Base-by-base conservation (phyloP, 2,888 invertebrate genomes). In the Temnothorax rugatulus region DNA sequence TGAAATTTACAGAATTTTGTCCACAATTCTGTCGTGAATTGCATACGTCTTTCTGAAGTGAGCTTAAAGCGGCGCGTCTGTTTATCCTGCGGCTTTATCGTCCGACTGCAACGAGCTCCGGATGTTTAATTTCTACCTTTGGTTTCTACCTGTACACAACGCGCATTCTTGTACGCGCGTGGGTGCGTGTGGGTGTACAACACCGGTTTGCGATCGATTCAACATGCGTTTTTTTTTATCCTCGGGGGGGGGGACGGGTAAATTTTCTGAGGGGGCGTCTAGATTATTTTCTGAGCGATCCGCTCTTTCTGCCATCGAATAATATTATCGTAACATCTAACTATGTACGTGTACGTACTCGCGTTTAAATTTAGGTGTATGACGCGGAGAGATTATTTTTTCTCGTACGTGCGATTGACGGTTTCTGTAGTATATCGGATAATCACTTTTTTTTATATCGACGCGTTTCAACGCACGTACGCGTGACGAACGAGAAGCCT, bases 121-220 rank as follows among this genome's bases (percentile, higher is more conserved):
- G 13, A 52, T 13, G 21, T 66, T 76, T 66, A 76, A 66, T 76
- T 66, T 50, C 38, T 66, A 38, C 76, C 63, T 77, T 41, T n/a
- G 52, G 25, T 9, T 77, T 77, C 83, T 87, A 83, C 82, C 83
- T 41, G 84, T 82, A 85, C 83, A 86, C 75, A 68, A 73, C 81
- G 79, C 74, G 81, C 82, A 88, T 88, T 87, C 86, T n/a, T 54
- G 74, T 41, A 75, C 52, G 66, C 57, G 89, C 89, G 91, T 91
- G 90, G 91, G 91, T 83, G 88, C 64, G 63, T 57, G 89, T 90
- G 86, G 90, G 91, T 90, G 91, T 87, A 79, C 85, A 59, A 47
- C 77, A 77, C 68, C 77, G 68, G 41, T 77, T 68, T 18, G 9
- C 41, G 52, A 54, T 77, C 41, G 41, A 68, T 41, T 66, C 66